Percentiles rank a stretch among this genome's conserved stretches.
These are phyloP conservation scores for Agrotis ipsilon DNA, from an alignment of 2,888 invertebrate genomes.

Conservation along the genomic window DNA sequence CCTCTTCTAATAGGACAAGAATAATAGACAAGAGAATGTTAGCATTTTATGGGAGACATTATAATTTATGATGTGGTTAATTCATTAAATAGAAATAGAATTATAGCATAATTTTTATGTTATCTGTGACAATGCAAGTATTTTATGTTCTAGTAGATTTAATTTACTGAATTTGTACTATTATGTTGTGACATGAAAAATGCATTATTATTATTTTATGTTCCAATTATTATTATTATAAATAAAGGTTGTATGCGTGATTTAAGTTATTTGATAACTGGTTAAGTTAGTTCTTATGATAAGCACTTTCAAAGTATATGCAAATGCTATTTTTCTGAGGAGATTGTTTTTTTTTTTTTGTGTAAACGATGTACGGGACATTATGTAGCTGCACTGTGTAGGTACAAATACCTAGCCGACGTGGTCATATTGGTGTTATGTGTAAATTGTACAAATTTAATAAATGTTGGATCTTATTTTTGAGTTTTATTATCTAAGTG, in stretches of 20 bases:
- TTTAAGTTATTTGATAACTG: slow-evolving; percentile 54
- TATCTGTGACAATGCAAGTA: slow-evolving; percentile 2
- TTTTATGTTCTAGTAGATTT: slow-evolving; percentile 20
- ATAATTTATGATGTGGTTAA: slow-evolving; percentile 10
- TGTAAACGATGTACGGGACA: slow-evolving; percentile 72
- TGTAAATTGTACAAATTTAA: slow-evolving; percentile 89
- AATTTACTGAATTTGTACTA: slow-evolving; percentile 20
- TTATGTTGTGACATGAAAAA: slow-evolving; percentile 15
- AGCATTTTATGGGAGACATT: slow-evolving; percentile 17
- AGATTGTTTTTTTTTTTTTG: slow-evolving; percentile 68
- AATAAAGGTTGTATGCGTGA: slow-evolving; percentile 60
- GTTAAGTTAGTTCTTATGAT: slow-evolving; percentile 55
- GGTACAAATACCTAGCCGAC: slow-evolving; percentile 71
- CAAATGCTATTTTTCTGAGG: slow-evolving; percentile 62
- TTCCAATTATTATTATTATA: slow-evolving; percentile 29
- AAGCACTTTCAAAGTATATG: slow-evolving; percentile 61
- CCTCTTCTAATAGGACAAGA: neutral
- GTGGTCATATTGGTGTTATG: slow-evolving; percentile 80
- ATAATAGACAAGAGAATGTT: neutral
- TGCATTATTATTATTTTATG: slow-evolving; percentile 31
- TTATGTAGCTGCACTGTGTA: slow-evolving; percentile 79
- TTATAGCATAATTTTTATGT: slow-evolving; percentile 29
- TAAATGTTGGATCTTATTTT: slow-evolving; percentile 85
- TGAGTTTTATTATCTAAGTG: slow-evolving; percentile 34
- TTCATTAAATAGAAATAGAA: neutral